A percentile compares a stretch with the other conserved stretches of the same genome.
These are phyloP conservation scores for Myiozetetes cayanensis DNA, from an alignment of 2,113 vertebrate species.

Conservation along the genomic window DNA sequence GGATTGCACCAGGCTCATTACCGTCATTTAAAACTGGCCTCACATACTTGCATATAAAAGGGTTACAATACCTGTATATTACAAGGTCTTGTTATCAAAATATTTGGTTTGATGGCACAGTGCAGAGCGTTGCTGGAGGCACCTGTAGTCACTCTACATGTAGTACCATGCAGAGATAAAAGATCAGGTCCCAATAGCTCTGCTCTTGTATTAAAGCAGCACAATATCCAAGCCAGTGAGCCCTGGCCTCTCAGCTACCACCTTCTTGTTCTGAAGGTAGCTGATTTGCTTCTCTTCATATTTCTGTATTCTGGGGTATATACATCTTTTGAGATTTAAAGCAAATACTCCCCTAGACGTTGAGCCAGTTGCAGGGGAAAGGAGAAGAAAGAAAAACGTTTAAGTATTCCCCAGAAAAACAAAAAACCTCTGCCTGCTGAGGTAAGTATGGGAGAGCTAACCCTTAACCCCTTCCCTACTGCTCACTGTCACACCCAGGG, in stretches of 20 bases:
- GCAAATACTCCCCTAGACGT: not conserved
- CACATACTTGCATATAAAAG: not conserved
- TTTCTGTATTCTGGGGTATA: not conserved
- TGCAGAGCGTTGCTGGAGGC: not conserved
- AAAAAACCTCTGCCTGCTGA: not conserved
- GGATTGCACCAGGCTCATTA: not conserved
- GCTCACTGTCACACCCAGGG: not conserved
- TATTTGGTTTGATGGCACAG: not conserved
- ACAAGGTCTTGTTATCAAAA: not conserved
- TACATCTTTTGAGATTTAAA: not conserved
- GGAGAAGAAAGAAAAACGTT: not conserved
- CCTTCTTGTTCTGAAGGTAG: not conserved
- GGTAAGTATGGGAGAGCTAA: not conserved
- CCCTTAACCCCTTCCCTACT: not conserved
- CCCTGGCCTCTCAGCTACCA: not conserved
- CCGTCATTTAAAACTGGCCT: not conserved
- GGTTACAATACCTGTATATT: not conserved
- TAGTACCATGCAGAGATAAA: not conserved
- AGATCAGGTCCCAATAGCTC: not conserved
- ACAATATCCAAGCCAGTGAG: not conserved
- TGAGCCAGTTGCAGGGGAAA: not conserved
- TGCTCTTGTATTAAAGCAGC: not conserved
- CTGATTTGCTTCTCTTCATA: not conserved
- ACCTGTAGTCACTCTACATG: rapidly evolving
- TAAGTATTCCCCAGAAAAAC: not conserved